These are phyloP conservation scores for Agrotis clavis DNA, from an alignment of 2,888 invertebrate species.

Conservation along the genomic window DNA sequence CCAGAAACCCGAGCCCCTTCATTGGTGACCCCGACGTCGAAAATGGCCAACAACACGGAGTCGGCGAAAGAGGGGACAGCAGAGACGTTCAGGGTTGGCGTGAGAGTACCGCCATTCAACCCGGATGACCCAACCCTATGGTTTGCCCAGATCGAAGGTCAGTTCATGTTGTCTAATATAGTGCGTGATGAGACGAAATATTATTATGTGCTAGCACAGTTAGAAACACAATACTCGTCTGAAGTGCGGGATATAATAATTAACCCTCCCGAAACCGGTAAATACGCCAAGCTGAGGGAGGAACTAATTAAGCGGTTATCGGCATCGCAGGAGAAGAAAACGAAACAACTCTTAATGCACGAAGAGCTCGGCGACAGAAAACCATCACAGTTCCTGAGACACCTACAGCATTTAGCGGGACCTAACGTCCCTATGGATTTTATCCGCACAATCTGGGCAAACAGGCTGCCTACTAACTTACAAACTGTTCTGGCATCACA, in stretches of 20 bases:
- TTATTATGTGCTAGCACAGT: conserved; percentile 1
- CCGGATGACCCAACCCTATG: conserved; percentile 42
- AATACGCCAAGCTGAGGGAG: conserved; percentile 7
- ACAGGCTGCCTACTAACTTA: conserved; percentile 3
- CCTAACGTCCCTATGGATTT: not conserved
- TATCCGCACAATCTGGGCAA: conserved; percentile 13
- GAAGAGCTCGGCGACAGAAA: conserved; percentile 12
- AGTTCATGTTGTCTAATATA: conserved; percentile 32
- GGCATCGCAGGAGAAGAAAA: conserved; percentile 4
- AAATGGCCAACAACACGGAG: not conserved
- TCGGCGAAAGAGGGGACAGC: not conserved
- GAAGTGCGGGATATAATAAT: conserved; percentile 5
- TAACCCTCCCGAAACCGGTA: not conserved
- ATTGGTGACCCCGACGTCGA: not conserved
- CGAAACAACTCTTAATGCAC: not conserved
- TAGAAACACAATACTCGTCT: not conserved
- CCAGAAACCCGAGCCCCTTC: too few relatives aligned
- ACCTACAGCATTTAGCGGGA: not conserved
- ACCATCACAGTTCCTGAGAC: conserved; percentile 5
- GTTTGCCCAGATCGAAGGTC: conserved; percentile 47
- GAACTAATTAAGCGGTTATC: conserved; percentile 3
- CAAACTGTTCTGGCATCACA: conserved; percentile 25
- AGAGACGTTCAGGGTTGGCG: conserved; percentile 2
- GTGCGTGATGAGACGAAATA: conserved; percentile 40
- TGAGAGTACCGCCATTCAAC: conserved; percentile 4